Conservation (phyloP, 2,888 invertebrate species). For the Lasiommata megera region DNA sequence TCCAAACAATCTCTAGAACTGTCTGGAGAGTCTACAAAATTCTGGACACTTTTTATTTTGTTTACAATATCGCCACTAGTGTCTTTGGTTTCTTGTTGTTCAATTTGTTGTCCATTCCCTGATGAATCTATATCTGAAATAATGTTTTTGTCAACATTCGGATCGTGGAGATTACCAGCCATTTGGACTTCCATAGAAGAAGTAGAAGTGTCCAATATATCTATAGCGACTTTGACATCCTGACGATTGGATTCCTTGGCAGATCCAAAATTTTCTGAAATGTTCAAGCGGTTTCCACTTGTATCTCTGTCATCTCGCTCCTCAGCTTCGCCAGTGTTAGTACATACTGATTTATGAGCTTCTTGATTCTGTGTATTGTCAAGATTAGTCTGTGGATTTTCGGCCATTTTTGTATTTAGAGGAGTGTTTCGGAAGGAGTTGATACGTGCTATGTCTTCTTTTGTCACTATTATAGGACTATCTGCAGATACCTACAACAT, state of each 20-base stretch:
- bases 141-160: not conserved
- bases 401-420: not conserved
- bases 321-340: not conserved
- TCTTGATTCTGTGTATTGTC: too few relatives aligned
- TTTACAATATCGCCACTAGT: not conserved
- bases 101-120: not conserved
- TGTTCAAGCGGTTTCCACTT: not conserved
- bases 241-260: not conserved
- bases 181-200: not conserved
- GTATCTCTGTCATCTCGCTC: not conserved
- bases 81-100: not conserved
- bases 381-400: too few relatives aligned
- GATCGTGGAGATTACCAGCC: not conserved
- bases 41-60: not conserved
- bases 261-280: not conserved
- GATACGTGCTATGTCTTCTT: slow-evolving; percentile 75
- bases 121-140: not conserved
- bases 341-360: not conserved
- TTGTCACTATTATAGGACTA: slow-evolving; percentile 50
- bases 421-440: slow-evolving; percentile 56
- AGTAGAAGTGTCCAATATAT: not conserved
- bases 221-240: not conserved
- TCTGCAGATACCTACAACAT: slow-evolving; percentile 18
- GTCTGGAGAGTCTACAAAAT: not conserved
- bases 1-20: not conserved